A percentile compares a stretch with the other conserved stretches of the same genome.
Conservation (phyloP, 2,888 invertebrate genomes). For the Chaitophorus viminalis region DNA sequence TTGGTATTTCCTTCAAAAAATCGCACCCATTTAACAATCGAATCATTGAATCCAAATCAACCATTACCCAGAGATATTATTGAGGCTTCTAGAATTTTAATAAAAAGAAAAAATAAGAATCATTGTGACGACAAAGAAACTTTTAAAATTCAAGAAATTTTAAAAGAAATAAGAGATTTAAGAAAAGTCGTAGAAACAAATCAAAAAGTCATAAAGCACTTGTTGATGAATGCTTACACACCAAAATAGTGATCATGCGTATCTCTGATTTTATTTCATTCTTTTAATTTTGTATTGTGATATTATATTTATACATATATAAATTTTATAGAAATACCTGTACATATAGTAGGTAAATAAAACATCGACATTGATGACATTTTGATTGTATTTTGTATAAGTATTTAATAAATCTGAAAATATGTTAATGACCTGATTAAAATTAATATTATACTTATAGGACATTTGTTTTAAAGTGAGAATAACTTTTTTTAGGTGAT, state of each 20-base stretch:
- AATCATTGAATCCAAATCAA: conserved; percentile 84
- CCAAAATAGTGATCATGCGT: background rate
- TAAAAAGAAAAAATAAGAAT: conserved; percentile 70
- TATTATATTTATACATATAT: no score
- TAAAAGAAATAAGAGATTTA: conserved; percentile 55
- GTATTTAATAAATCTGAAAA: no score
- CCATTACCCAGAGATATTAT: conserved; percentile 82
- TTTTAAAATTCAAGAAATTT: conserved; percentile 52
- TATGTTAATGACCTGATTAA: no score
- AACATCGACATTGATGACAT: no score
- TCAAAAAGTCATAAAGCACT: conserved; percentile 56
- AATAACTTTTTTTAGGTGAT: no score
- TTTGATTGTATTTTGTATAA: no score
- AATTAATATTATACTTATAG: no score
- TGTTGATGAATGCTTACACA: conserved; percentile 30
- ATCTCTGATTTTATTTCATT: background rate
- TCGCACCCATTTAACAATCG: conserved; percentile 82
- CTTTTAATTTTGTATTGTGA: background rate
- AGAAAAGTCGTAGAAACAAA: conserved; percentile 40
- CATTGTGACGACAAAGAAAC: background rate
- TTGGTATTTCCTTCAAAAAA: conserved; percentile 83
- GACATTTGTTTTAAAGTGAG: no score
- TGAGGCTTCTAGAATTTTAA: conserved; percentile 82
- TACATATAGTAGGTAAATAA: no score
- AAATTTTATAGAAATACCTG: no score